Percentiles rank a stretch among this genome's conserved stretches.
Conservation (phyloP, 2,113 vertebrate genomes). For the Dasyurus viverrinus region DNA sequence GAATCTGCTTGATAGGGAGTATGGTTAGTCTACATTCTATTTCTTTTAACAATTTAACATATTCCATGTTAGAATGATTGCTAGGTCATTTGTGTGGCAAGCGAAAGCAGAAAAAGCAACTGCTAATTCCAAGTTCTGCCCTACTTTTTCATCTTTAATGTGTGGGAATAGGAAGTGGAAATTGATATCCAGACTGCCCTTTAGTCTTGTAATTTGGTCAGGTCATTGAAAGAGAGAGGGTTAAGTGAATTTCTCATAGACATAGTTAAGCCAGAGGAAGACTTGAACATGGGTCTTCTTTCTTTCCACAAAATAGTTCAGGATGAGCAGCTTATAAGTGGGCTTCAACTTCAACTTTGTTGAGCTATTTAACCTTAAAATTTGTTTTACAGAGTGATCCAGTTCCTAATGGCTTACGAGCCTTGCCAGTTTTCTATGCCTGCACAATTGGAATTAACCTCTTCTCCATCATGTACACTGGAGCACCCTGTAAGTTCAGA, state of each 20-base stretch:
- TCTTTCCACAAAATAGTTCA: background rate
- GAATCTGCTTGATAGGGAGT: background rate
- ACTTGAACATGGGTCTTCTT: background rate
- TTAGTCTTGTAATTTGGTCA: background rate
- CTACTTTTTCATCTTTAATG: background rate
- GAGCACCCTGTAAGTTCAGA: conserved; percentile 92
- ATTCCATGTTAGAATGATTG: background rate
- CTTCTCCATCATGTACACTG: conserved; percentile 96
- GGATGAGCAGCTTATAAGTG: background rate
- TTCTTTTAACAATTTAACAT: background rate
- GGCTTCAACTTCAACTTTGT: background rate
- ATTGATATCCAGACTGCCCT: background rate
- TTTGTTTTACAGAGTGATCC: conserved; percentile 88
- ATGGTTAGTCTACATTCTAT: background rate
- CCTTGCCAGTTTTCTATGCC: conserved; percentile 95
- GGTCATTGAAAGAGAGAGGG: background rate
- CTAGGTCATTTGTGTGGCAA: background rate
- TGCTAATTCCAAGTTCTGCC: background rate
- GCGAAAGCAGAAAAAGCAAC: background rate
- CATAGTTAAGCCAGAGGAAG: background rate
- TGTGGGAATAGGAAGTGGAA: background rate
- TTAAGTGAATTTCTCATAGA: background rate
- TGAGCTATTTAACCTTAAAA: conserved; percentile 42
- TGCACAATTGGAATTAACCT: conserved; percentile 94
- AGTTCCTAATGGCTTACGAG: conserved; percentile 93